Conservation (phyloP, 2,797 vertebrate species). For the Alcedo atthis region DNA sequence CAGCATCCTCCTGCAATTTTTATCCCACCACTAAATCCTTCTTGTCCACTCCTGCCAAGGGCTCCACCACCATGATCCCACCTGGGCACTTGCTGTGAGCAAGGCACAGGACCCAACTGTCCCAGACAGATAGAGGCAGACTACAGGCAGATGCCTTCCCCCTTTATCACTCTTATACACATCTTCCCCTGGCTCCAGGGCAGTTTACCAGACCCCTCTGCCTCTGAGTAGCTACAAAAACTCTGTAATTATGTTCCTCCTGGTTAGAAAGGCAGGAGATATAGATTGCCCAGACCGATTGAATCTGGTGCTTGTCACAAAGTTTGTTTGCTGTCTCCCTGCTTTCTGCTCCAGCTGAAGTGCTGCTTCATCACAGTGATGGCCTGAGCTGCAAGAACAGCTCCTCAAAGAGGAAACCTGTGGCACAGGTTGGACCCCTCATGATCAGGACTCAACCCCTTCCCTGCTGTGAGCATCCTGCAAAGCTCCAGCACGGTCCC, state of each 20-base stretch:
- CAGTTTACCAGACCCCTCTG: conserved; percentile 16
- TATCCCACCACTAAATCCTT: background rate
- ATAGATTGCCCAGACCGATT: background rate
- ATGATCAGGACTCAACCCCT: background rate
- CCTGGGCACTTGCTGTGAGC: background rate
- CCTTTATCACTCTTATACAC: background rate
- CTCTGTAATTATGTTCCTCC: background rate
- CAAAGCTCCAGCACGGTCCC: accelerated
- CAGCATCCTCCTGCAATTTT: background rate
- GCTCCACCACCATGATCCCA: background rate
- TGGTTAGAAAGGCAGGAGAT: conserved; percentile 7
- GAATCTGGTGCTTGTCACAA: background rate
- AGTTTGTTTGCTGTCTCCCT: background rate
- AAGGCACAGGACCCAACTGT: accelerated
- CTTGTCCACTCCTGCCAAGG: background rate
- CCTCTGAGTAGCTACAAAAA: conserved; percentile 24
- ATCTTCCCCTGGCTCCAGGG: background rate
- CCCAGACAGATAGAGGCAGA: background rate
- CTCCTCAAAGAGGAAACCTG: background rate
- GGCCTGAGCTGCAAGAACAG: background rate
- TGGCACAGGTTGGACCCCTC: accelerated
- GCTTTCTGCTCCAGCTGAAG: background rate
- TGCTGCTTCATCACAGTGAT: background rate
- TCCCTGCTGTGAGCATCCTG: accelerated
- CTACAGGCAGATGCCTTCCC: background rate